phyloP scores from a whole-genome alignment of 2,888 invertebrate species.

The Eupithecia exiguata region DNA sequence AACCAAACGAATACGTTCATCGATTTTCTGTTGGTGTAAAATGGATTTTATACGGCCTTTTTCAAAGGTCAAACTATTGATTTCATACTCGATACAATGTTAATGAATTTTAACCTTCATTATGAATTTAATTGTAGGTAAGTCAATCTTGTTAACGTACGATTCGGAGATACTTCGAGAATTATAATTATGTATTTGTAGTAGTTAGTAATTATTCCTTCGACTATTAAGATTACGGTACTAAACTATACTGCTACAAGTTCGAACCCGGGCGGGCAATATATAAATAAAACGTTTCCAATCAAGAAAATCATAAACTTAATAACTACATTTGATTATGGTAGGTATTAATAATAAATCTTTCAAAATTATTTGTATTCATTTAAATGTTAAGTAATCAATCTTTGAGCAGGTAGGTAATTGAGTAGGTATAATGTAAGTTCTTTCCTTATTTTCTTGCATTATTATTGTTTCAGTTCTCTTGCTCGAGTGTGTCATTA shows the following conservation, averaged over 20 bases:
- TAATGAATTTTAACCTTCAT: conserved; percentile 11
- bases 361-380: background rate
- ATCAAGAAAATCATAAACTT: background rate
- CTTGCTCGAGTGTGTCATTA: too few species aligned
- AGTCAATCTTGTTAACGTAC: background rate
- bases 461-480: background rate
- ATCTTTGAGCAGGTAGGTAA: background rate
- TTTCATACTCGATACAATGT: background rate
- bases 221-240: background rate
- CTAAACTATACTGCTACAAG: background rate
- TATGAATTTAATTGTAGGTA: background rate
- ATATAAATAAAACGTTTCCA: background rate
- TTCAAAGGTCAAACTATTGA: conserved; percentile 4
- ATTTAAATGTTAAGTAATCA: background rate
- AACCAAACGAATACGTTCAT: background rate
- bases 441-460: background rate
- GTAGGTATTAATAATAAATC: background rate
- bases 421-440: background rate
- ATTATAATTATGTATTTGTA: background rate
- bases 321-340: background rate
- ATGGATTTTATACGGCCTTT: conserved; percentile 1
- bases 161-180: background rate
- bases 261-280: background rate
- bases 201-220: background rate
- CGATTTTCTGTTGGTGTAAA: background rate